Evolutionary conservation across 2,113 vertebrate species (phyloP).

Genomic region (Ictalurus punctatus): DNA sequence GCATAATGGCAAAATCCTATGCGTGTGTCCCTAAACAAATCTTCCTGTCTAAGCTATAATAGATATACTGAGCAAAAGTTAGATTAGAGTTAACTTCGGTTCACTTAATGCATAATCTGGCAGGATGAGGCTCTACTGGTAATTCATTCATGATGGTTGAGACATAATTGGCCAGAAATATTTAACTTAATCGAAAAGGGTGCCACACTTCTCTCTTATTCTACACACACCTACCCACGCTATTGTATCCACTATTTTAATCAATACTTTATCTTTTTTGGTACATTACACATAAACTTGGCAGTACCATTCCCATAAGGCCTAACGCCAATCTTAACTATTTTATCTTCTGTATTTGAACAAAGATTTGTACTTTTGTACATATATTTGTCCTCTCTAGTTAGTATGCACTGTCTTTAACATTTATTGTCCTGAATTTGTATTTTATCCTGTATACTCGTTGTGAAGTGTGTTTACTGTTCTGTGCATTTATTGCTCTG

Average conservation of each 20-base stretch:
- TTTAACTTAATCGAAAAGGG: not conserved
- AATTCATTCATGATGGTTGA: constrained; percentile 14
- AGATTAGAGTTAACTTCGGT: not conserved
- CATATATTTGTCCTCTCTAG: not conserved
- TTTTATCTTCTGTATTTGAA: not conserved
- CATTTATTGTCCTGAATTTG: not conserved
- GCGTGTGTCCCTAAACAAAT: constrained; percentile 15
- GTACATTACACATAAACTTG: not conserved
- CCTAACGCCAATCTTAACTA: not conserved
- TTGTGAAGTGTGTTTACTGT: not conserved
- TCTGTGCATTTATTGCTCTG: not conserved
- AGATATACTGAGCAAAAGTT: not conserved
- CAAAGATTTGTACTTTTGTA: not conserved
- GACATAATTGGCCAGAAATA: constrained; percentile 19
- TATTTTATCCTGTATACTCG: not conserved
- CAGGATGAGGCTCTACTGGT: not conserved
- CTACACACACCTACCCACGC: not conserved
- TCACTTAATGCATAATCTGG: not conserved
- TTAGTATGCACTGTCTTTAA: not conserved
- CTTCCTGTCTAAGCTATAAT: not conserved
- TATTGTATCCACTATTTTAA: not conserved
- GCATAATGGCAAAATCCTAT: constrained; percentile 2
- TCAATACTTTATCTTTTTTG: not conserved
- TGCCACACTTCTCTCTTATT: not conserved
- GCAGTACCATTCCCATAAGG: not conserved